phyloP scores from a whole-genome alignment of 2,888 invertebrate species.

The Stictocephala bisonia region DNA sequence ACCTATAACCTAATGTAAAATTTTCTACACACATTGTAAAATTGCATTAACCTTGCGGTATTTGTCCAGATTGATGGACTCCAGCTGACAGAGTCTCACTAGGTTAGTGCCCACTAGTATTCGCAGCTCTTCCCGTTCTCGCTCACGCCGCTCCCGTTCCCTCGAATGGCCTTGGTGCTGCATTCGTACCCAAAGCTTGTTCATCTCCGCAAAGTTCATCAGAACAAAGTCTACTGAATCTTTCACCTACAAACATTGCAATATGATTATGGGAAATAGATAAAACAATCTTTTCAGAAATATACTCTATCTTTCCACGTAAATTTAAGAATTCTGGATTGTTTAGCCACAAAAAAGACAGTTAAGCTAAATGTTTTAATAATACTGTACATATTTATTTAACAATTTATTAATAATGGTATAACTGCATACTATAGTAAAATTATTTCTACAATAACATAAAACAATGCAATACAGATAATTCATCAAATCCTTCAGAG shows the following conservation, averaged over 20 bases:
- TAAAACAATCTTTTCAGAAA: neutral
- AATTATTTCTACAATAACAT: no score
- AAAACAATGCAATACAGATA: no score
- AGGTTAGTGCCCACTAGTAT: conserved; percentile 98
- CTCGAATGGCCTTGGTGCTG: conserved; percentile 96
- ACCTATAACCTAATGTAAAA: no score
- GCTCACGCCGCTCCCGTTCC: conserved; percentile 88
- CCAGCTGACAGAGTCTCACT: conserved; percentile 94
- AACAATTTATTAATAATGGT: no score
- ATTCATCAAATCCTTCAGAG: no score
- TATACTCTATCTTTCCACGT: neutral
- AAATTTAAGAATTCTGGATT: neutral
- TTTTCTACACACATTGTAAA: no score
- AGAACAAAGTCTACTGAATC: conserved; percentile 98
- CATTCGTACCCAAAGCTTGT: conserved; percentile 99
- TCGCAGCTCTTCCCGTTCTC: conserved; percentile 92
- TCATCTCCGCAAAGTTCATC: conserved; percentile 99
- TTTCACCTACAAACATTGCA: conserved; percentile 72
- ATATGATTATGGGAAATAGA: neutral
- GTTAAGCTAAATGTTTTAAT: no score
- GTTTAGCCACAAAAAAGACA: no score
- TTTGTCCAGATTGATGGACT: conserved; percentile 91
- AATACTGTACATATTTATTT: no score
- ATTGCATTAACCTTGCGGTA: conserved; percentile 86
- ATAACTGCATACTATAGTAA: no score